These are phyloP conservation scores for Gymnoscopelus braueri DNA, from an alignment of 2,797 vertebrate genomes.

Conservation along the genomic window DNA sequence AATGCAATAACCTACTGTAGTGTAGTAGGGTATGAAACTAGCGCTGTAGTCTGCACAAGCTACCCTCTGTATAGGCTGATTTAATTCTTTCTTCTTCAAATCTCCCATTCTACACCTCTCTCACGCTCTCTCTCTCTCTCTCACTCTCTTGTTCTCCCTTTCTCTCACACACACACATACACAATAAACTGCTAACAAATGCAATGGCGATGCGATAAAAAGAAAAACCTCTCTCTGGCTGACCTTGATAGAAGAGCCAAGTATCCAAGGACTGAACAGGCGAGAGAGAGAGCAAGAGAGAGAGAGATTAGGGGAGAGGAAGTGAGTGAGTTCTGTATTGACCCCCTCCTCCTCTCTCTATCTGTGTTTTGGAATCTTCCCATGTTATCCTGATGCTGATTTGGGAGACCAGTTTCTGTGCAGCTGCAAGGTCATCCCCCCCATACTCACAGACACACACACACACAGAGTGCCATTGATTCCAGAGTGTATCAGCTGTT, in stretches of 20 bases:
- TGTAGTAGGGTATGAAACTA: too few species aligned
- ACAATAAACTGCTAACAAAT: slow-evolving; percentile 41
- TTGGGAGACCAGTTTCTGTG: slow-evolving; percentile 23
- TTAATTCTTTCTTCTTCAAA: not conserved
- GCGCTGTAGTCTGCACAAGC: too few species aligned
- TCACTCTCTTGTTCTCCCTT: not conserved
- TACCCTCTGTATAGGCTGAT: not conserved
- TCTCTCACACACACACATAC: slow-evolving; percentile 1
- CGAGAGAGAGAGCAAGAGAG: not conserved
- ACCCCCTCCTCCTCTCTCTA: slow-evolving; percentile 2
- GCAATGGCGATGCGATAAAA: slow-evolving; percentile 39
- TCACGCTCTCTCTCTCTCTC: slow-evolving; percentile 13
- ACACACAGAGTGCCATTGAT: slow-evolving; percentile 19
- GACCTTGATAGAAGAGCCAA: slow-evolving; percentile 51
- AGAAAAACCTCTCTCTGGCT: slow-evolving; percentile 40
- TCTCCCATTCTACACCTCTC: not conserved
- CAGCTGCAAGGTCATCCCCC: slow-evolving; percentile 53
- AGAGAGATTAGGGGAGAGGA: slow-evolving; percentile 10
- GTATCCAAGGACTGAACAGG: slow-evolving; percentile 28
- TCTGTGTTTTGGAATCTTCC: slow-evolving; percentile 36
- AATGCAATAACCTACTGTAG: too few species aligned
- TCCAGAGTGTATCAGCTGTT: slow-evolving; percentile 40
- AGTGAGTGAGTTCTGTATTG: slow-evolving; percentile 27
- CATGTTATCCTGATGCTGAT: slow-evolving; percentile 17
- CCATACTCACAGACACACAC: slow-evolving; percentile 10